Conservation (phyloP, 2,113 vertebrate genomes). For the Sclerurus mexicanus region DNA sequence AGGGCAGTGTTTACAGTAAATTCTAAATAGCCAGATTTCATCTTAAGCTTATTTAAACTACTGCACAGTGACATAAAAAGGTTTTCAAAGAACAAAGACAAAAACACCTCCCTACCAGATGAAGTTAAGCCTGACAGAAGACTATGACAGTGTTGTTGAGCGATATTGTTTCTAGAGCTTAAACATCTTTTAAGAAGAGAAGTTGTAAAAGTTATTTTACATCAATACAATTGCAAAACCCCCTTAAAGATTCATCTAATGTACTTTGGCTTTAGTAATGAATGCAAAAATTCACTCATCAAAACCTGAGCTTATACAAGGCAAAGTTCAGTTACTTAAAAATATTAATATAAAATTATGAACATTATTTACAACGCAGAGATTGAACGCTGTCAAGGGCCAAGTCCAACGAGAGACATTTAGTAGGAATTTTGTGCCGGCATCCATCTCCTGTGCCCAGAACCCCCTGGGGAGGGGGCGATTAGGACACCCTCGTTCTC, state of each 20-base stretch:
- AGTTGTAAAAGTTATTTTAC: conserved; percentile 25
- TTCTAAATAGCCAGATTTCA: conserved; percentile 18
- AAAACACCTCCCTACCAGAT: neutral
- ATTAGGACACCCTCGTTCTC: conserved; percentile 81
- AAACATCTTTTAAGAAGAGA: conserved; percentile 29
- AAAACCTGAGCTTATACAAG: conserved; percentile 44
- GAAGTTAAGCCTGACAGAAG: conserved; percentile 20
- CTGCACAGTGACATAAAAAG: neutral
- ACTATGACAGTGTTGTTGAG: neutral
- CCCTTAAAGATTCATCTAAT: neutral
- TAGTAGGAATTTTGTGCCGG: neutral
- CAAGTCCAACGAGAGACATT: neutral
- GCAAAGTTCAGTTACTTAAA: conserved; percentile 36
- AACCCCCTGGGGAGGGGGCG: neutral
- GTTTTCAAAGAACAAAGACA: neutral
- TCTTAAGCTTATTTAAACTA: conserved; percentile 45
- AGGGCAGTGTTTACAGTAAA: neutral
- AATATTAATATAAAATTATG: conserved; percentile 65
- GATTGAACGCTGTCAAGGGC: neutral
- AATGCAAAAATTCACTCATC: conserved; percentile 33
- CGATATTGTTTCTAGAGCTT: neutral
- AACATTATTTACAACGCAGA: conserved; percentile 57
- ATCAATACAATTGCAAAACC: conserved; percentile 6
- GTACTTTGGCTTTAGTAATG: neutral
- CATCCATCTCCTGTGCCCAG: neutral